Evolutionary conservation across 2,113 vertebrate species (phyloP).

Genomic region (Sceloporus undulatus): DNA sequence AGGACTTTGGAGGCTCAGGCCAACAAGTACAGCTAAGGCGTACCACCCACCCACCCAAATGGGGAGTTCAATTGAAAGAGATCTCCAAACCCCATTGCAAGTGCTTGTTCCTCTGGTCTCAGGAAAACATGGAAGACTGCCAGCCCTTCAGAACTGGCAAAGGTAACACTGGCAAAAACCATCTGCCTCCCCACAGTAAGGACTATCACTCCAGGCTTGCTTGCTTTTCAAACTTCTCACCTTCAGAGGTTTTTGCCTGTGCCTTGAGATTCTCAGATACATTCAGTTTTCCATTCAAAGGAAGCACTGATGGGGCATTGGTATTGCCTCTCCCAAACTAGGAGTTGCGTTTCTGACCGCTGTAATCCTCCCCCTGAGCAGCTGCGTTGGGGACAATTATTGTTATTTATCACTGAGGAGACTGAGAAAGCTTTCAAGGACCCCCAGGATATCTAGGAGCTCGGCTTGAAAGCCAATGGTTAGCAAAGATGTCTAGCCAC

Average conservation of each 20-base stretch:
- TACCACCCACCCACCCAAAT: neutral
- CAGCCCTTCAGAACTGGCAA: neutral
- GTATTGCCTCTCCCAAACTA: neutral
- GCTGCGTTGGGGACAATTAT: neutral
- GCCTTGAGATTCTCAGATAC: neutral
- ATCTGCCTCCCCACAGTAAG: conserved; percentile 3
- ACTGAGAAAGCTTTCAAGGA: neutral
- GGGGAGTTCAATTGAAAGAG: neutral
- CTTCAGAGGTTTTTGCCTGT: neutral
- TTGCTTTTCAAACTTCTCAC: neutral
- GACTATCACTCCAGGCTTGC: neutral
- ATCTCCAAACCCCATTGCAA: neutral
- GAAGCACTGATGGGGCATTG: neutral
- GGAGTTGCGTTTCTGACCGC: neutral
- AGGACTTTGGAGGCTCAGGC: neutral
- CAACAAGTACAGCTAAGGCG: neutral
- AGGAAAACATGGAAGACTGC: conserved; percentile 12
- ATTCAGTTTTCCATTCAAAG: neutral
- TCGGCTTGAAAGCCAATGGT: neutral
- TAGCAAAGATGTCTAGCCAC: neutral
- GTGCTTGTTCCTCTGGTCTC: neutral
- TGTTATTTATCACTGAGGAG: neutral
- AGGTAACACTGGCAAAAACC: neutral
- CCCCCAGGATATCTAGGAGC: neutral
- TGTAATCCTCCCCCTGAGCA: no score